These are phyloP conservation scores for Galaxias olidus DNA, from an alignment of 2,797 vertebrate genomes.

Conservation along the genomic window DNA sequence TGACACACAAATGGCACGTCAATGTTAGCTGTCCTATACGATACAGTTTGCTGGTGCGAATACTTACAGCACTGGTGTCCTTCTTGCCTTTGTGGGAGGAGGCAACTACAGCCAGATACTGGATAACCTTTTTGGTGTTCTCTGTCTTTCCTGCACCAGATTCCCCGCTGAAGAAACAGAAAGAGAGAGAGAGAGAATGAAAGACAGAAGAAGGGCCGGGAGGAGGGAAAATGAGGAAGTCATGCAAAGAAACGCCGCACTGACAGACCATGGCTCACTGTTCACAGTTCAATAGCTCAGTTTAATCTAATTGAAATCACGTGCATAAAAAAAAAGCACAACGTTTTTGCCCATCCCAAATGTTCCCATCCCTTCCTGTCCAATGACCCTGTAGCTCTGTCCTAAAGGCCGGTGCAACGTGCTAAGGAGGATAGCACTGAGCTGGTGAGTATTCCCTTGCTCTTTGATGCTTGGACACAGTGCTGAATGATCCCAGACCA, in stretches of 20 bases:
- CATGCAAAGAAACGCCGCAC: conserved; percentile 34
- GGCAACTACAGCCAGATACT: conserved; percentile 94
- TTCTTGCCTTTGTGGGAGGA: conserved; percentile 98
- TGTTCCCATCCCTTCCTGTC: background rate
- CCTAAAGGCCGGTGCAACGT: background rate
- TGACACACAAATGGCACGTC: conserved; percentile 1
- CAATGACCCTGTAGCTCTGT: background rate
- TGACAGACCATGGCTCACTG: conserved; percentile 39
- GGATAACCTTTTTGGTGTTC: conserved; percentile 98
- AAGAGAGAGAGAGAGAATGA: conserved; percentile 14
- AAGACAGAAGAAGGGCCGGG: conserved; percentile 23
- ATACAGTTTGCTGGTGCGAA: background rate
- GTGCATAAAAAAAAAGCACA: conserved; percentile 25
- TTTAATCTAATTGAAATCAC: conserved; percentile 56
- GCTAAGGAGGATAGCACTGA: background rate
- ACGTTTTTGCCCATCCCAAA: background rate
- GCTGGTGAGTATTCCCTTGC: background rate
- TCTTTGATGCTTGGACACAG: conserved; percentile 32
- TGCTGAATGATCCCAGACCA: conserved; percentile 55
- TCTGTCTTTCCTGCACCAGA: conserved; percentile 98
- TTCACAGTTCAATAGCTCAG: conserved; percentile 52
- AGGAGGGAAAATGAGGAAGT: no score
- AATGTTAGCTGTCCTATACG: background rate
- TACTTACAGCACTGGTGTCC: conserved; percentile 91
- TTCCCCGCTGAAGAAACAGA: conserved; percentile 82